Evolutionary conservation across 2,113 vertebrate species (phyloP).

Genomic region (Potamarius usumacintae): DNA sequence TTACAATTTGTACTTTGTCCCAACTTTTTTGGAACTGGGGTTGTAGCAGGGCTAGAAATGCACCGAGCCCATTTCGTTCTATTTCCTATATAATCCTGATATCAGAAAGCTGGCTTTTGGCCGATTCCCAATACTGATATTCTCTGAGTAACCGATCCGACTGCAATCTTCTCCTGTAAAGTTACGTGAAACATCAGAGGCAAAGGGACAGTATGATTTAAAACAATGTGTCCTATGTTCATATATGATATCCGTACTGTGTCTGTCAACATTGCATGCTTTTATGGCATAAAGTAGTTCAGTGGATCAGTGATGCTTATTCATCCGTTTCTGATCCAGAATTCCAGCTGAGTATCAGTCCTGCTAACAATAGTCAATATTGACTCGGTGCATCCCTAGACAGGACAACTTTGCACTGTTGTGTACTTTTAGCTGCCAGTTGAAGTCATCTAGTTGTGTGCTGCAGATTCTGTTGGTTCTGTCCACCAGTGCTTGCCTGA

Average conservation of each 20-base stretch:
- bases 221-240: no score
- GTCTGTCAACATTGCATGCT: background rate
- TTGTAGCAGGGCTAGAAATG: background rate
- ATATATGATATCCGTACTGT: background rate
- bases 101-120: background rate
- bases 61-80: background rate
- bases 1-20: no score
- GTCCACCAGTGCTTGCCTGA: conserved; percentile 77
- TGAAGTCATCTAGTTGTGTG: conserved; percentile 87
- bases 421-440: conserved; percentile 95
- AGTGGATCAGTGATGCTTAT: background rate
- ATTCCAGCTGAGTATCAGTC: background rate
- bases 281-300: background rate
- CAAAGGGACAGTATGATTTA: background rate
- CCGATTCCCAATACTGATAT: background rate
- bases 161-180: background rate
- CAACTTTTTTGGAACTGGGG: no score
- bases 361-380: background rate
- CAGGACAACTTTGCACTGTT: background rate
- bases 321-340: background rate
- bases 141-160: background rate
- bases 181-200: background rate
- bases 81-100: background rate
- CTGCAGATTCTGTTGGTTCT: conserved; percentile 82
- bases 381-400: background rate